These are phyloP conservation scores for Antennarius striatus DNA, from an alignment of 2,113 vertebrate genomes.

Conservation along the genomic window DNA sequence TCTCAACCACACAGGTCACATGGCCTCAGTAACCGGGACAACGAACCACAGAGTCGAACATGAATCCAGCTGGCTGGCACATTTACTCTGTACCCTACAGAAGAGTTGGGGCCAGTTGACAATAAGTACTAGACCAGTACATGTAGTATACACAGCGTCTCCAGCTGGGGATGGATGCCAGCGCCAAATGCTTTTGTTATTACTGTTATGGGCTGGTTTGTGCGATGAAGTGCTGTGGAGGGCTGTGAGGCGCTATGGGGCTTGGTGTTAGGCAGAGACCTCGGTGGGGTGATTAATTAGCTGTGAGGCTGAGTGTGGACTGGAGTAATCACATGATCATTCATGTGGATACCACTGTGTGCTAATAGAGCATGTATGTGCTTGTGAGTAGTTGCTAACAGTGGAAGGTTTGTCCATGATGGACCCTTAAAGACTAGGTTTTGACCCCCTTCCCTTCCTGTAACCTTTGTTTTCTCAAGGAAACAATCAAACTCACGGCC, in stretches of 20 bases:
- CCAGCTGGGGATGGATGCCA: constrained; percentile 16
- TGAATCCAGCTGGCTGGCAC: constrained; percentile 34
- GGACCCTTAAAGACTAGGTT: constrained; percentile 16
- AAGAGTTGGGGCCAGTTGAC: constrained; percentile 37
- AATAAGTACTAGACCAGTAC: constrained; percentile 52
- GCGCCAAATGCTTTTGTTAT: constrained; percentile 36
- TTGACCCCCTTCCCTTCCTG: constrained; percentile 63
- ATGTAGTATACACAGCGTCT: constrained; percentile 25
- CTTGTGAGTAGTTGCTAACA: neutral
- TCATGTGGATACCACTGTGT: constrained; percentile 8
- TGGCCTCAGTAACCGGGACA: constrained; percentile 17
- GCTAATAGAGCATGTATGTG: neutral
- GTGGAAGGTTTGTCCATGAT: constrained; percentile 29
- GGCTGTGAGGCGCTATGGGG: constrained; percentile 28
- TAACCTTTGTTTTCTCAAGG: constrained; percentile 67
- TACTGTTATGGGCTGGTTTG: constrained; percentile 15
- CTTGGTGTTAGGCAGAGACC: constrained; percentile 52
- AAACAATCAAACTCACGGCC: constrained; percentile 75
- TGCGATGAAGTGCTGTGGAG: constrained; percentile 10
- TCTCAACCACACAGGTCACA: neutral
- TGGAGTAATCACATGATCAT: neutral
- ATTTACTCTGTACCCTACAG: constrained; percentile 19
- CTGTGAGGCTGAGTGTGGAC: constrained; percentile 6
- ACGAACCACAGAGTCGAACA: constrained; percentile 19
- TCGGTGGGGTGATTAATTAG: constrained; percentile 36